Percentiles rank a stretch among this genome's conserved stretches.
Evolutionary conservation across 2,113 vertebrate genomes (phyloP).

Genomic region (Microcebus ravelobensis): DNA sequence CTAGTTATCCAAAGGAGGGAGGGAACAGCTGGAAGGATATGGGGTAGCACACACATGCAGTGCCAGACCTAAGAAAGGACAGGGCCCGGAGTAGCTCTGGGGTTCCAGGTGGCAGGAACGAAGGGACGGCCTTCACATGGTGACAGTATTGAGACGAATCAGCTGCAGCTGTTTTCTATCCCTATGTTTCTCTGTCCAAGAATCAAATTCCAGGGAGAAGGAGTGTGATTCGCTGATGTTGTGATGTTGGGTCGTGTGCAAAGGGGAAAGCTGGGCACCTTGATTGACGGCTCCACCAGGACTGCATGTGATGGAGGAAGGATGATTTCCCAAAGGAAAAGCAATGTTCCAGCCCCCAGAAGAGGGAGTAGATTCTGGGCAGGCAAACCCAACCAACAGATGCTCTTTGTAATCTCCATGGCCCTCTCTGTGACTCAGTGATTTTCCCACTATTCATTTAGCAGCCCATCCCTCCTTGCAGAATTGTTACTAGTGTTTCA

Average conservation of each 20-base stretch:
- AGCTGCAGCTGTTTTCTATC: not conserved
- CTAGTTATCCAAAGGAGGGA: not conserved
- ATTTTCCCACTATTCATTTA: not conserved
- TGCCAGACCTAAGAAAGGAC: not conserved
- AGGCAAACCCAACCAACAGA: not conserved
- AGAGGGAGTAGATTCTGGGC: not conserved
- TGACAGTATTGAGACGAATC: not conserved
- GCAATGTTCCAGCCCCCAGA: not conserved
- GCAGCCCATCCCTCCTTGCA: not conserved
- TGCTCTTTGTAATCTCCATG: not conserved
- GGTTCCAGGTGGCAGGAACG: not conserved
- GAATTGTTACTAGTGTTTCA: not conserved
- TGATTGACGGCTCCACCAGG: not conserved
- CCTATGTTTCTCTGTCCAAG: not conserved
- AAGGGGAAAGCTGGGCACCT: not conserved
- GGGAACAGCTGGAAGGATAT: not conserved
- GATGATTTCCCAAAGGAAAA: not conserved
- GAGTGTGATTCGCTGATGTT: not conserved
- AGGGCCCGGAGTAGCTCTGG: not conserved
- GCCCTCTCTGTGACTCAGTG: not conserved
- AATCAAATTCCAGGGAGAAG: not conserved
- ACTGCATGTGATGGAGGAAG: not conserved
- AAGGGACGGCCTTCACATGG: not conserved
- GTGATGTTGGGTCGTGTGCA: not conserved
- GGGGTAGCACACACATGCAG: rapidly evolving